Conservation (phyloP, 2,113 vertebrate genomes). For the Ictalurus furcatus region DNA sequence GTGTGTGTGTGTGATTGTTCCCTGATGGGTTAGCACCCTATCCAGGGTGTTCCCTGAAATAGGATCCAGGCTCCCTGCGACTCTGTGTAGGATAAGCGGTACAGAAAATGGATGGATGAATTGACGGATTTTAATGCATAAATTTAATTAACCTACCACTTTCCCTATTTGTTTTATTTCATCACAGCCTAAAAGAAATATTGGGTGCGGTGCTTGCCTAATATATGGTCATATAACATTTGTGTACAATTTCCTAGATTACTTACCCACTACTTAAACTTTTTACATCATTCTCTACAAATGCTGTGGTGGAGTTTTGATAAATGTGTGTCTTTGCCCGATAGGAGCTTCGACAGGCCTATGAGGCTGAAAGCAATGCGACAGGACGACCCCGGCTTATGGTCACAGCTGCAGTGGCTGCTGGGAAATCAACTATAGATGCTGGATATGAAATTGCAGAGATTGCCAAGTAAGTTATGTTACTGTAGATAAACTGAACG, state of each 20-base stretch:
- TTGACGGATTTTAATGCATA: too few relatives aligned
- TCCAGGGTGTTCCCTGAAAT: too few relatives aligned
- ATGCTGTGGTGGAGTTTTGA: background rate
- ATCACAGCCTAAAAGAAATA: background rate
- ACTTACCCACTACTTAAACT: background rate
- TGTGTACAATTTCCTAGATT: background rate
- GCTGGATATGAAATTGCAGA: slow-evolving; percentile 71
- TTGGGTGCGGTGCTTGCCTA: background rate
- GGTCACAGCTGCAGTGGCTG: slow-evolving; percentile 74
- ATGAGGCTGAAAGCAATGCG: slow-evolving; percentile 63
- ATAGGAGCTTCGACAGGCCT: slow-evolving; percentile 74
- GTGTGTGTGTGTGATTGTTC: too few relatives aligned
- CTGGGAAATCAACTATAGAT: slow-evolving; percentile 65
- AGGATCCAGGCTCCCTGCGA: too few relatives aligned
- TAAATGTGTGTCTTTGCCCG: background rate
- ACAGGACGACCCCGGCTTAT: slow-evolving; percentile 63
- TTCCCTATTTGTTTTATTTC: background rate
- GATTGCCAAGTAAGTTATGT: slow-evolving; percentile 68
- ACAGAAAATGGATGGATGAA: too few relatives aligned
- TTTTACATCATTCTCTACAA: background rate
- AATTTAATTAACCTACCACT: background rate
- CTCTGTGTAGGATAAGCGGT: too few relatives aligned
- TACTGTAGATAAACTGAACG: background rate
- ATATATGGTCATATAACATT: background rate
- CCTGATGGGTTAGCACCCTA: too few relatives aligned